Evolutionary conservation across 1,140 invertebrate species (phyloP).

Genomic region (Dufourea novaeangliae): DNA sequence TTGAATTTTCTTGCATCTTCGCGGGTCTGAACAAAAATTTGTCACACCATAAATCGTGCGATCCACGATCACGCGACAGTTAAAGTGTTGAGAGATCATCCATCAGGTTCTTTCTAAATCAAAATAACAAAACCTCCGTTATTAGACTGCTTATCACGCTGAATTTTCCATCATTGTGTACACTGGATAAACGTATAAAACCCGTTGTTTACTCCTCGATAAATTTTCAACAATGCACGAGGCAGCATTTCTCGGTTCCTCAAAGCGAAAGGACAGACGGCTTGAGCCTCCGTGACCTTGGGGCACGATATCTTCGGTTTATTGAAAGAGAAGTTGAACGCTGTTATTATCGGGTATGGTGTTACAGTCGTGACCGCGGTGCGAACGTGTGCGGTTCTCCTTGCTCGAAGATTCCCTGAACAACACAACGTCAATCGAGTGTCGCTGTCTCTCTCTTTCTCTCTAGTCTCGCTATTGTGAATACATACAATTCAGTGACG

Average conservation of each 20-base stretch:
- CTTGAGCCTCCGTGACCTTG: slow-evolving; percentile 18
- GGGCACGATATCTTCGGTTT: slow-evolving; percentile 28
- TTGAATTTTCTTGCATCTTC: too few species aligned
- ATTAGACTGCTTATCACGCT: too few species aligned
- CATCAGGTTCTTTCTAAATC: too few species aligned
- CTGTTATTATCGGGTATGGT: slow-evolving; percentile 62
- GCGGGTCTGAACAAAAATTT: too few species aligned
- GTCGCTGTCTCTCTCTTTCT: too few species aligned
- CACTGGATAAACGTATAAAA: background rate
- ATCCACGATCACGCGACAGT: too few species aligned
- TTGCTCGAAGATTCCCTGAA: background rate
- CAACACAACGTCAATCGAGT: background rate
- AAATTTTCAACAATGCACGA: background rate
- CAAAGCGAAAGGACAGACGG: background rate
- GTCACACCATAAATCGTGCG: too few species aligned
- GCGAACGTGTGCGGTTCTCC: slow-evolving; percentile 19
- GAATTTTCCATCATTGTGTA: too few species aligned
- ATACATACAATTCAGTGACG: background rate
- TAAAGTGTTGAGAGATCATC: too few species aligned
- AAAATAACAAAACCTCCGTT: too few species aligned
- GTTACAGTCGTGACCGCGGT: slow-evolving; percentile 62
- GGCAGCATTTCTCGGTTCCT: background rate
- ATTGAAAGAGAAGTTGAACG: slow-evolving; percentile 43
- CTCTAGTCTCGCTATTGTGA: background rate
- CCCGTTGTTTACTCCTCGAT: background rate